These are phyloP conservation scores for Danio albolineatus DNA, from an alignment of 2,797 vertebrate species.

Conservation along the genomic window DNA sequence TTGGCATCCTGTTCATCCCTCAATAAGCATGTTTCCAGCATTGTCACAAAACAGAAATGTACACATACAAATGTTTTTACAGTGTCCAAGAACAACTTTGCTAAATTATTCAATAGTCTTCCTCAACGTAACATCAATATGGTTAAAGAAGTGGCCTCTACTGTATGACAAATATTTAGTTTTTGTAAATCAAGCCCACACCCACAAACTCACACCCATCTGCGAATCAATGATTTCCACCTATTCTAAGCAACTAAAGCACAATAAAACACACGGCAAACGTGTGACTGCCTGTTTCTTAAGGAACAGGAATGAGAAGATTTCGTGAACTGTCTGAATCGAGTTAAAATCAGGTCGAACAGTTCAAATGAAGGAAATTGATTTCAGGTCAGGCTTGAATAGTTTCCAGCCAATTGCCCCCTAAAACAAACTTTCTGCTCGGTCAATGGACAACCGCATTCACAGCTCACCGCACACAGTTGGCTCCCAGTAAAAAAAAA, in stretches of 20 bases:
- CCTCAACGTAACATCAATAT: too few relatives aligned
- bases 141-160: too few relatives aligned
- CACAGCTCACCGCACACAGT: not conserved
- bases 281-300: slow-evolving; percentile 40
- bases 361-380: slow-evolving; percentile 39
- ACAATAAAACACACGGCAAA: slow-evolving; percentile 24
- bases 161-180: not conserved
- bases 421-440: slow-evolving; percentile 28
- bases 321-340: not conserved
- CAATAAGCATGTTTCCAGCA: too few relatives aligned
- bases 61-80: too few relatives aligned
- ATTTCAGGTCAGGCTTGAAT: slow-evolving; percentile 23
- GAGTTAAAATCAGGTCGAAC: too few relatives aligned
- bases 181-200: not conserved
- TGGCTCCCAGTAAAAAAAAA: slow-evolving; percentile 22
- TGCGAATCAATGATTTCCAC: slow-evolving; percentile 26
- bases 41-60: too few relatives aligned
- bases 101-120: too few relatives aligned
- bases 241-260: slow-evolving; percentile 42
- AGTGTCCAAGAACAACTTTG: too few relatives aligned
- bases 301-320: slow-evolving; percentile 33
- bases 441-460: slow-evolving; percentile 36
- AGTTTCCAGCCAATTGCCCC: slow-evolving; percentile 10
- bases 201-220: not conserved
- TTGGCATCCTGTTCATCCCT: too few relatives aligned